Evolutionary conservation across 2,113 vertebrate species (phyloP), one percentile per base, ranked within the genome.

Genomic region (Taxidea taxus): DNA sequence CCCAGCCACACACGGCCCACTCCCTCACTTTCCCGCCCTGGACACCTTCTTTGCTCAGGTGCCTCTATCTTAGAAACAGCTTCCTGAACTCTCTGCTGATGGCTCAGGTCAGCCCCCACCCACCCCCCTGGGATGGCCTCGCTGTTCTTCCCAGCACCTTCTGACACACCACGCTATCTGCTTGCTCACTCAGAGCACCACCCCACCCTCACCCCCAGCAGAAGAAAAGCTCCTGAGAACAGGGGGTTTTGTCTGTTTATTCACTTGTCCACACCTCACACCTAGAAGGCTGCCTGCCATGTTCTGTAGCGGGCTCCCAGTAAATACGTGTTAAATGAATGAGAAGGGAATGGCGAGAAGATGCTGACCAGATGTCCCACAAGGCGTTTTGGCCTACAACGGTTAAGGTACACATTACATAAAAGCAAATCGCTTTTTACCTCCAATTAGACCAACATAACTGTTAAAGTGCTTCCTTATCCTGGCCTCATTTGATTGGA

Each of bases 121-220:
- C 13, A 23, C 37, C 62, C 18, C 29, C 10, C 66, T 20, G 12
- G 4, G 5, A 34, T 49, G 11, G 34, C 47, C 72, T 1, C 0
- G 34, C 42, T 11, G 34, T 12, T 31, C 86, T 75, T 80, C 27
- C 42, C 0, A 23, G 56, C 7, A 12, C n/a, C 7, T 54, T 47
- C 37, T 6, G 12, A 64, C 9, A 39, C 0, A 6, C 39, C 39
- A 5, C 4, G 3, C 1, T n/a, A 49, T 11, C 37, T 1, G 21
- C 29, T 42, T 10, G 25, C 51, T 56, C 15, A 77, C 5, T 60
- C 27, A 14, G 25, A 37, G 49, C 1, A 16, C 60, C 20, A 11
- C 27, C 49, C 15, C 14, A 16, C 3, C 31, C 20, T 37, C 2
- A 94, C 18, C 58, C 60, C 49, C 37, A 68, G 1, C 0, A 8